phyloP scores from a whole-genome alignment of 2,113 vertebrate genomes.

The Lota lota region DNA sequence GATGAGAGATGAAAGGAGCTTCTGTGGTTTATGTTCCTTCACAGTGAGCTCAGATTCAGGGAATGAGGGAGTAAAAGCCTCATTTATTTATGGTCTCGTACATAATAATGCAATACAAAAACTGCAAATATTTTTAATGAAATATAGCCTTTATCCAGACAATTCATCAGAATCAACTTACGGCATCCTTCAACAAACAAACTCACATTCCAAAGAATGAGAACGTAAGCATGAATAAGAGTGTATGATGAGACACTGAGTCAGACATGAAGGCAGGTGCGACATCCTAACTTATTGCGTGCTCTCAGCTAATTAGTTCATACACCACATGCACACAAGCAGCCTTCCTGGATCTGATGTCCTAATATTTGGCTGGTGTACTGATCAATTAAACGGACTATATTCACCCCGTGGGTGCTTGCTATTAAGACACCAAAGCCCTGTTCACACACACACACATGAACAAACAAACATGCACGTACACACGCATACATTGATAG shows the following conservation, averaged over 20 bases:
- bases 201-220: background rate
- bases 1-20: slow-evolving; percentile 3
- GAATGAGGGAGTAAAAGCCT: no score
- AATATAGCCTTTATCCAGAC: no score
- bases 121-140: no score
- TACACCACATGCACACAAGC: no score
- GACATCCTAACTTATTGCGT: background rate
- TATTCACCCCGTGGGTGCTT: slow-evolving; percentile 12
- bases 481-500: slow-evolving; percentile 19
- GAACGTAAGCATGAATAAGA: background rate
- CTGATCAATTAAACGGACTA: background rate
- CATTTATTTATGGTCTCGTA: no score
- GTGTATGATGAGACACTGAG: background rate
- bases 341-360: background rate
- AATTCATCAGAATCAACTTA: background rate
- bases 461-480: background rate
- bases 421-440: background rate
- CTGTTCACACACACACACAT: slow-evolving; percentile 13
- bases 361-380: slow-evolving; percentile 13
- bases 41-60: no score
- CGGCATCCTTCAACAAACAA: background rate
- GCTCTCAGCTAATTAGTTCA: background rate
- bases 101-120: no score
- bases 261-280: background rate
- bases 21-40: no score